These are phyloP conservation scores for Pavo muticus DNA, from an alignment of 2,113 vertebrate species.

Conservation along the genomic window DNA sequence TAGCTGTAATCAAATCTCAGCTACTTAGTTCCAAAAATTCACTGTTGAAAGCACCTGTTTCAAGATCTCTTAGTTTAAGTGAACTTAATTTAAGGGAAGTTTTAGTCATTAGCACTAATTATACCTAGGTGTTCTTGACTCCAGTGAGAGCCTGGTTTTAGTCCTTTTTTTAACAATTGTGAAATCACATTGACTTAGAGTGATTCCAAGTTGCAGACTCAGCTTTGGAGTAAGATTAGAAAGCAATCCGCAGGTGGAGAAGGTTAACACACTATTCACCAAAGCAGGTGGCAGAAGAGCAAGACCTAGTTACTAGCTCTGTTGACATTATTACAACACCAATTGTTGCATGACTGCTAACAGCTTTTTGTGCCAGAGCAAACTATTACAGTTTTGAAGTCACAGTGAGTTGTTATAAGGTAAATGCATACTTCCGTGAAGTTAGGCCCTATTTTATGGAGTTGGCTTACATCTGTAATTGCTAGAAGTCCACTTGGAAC, in stretches of 20 bases:
- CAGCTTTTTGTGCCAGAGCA: not conserved
- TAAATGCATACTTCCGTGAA: not conserved
- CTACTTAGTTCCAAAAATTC: not conserved
- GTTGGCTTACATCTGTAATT: not conserved
- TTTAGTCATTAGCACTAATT: not conserved
- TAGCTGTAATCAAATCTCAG: not conserved
- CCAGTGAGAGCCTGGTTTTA: not conserved
- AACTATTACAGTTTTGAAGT: fast-evolving
- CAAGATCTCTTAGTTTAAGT: not conserved
- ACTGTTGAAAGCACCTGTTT: not conserved
- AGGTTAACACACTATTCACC: not conserved
- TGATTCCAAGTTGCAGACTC: not conserved
- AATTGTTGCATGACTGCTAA: fast-evolving
- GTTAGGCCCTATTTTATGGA: not conserved
- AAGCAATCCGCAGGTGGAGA: not conserved
- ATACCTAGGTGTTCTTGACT: not conserved
- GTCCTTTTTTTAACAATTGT: not conserved
- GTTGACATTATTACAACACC: not conserved
- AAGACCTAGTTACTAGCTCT: not conserved
- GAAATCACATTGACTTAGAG: not conserved
- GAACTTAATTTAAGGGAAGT: not conserved
- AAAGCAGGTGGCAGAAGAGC: not conserved
- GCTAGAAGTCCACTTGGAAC: not conserved
- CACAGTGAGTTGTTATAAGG: not conserved
- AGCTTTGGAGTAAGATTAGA: not conserved